Percentiles rank a stretch among this genome's conserved stretches.
Evolutionary conservation across 2,797 vertebrate species (phyloP).

Genomic region (Cephalopachus bancanus): DNA sequence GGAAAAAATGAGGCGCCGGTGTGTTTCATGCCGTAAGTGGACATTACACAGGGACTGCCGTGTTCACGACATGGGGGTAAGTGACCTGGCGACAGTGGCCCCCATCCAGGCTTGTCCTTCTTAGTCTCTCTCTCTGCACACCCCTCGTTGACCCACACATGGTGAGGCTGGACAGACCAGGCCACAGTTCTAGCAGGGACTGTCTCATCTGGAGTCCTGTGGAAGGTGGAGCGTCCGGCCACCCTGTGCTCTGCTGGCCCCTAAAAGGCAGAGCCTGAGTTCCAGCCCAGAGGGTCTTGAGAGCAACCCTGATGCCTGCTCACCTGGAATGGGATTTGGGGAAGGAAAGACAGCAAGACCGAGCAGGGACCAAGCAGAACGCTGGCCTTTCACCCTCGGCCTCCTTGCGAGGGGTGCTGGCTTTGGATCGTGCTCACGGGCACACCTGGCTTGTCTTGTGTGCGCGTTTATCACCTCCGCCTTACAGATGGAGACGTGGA

Average conservation of each 20-base stretch:
- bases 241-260: background rate
- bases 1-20: background rate
- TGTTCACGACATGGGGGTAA: background rate
- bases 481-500: background rate
- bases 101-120: background rate
- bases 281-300: constrained; percentile 38
- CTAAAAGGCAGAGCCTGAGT: background rate
- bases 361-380: no score
- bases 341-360: background rate
- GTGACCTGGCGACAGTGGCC: background rate
- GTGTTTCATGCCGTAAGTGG: background rate
- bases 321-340: background rate
- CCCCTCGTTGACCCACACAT: background rate
- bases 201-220: background rate
- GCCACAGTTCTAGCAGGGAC: background rate
- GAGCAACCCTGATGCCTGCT: background rate
- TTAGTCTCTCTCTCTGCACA: constrained; percentile 7
- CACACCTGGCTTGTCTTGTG: no score
- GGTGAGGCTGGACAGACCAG: background rate
- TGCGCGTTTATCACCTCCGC: no score
- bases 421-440: no score
- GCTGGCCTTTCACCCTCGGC: no score
- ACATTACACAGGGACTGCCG: background rate
- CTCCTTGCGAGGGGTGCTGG: no score
- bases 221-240: background rate